Evolutionary conservation across 2,113 vertebrate genomes (phyloP).

Genomic region (Perca schrenkii): DNA sequence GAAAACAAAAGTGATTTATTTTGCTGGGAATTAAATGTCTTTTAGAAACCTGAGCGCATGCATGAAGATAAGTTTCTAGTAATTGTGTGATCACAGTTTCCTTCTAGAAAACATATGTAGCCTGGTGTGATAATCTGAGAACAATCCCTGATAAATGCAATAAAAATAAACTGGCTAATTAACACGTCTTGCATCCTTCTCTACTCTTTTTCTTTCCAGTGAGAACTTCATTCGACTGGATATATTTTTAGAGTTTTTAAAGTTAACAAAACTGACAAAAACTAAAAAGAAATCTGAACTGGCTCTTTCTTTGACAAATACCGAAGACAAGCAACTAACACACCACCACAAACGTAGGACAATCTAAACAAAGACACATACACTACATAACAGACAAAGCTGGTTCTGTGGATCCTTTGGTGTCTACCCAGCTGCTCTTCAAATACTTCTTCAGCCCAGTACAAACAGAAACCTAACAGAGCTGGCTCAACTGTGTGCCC

Average conservation of each 20-base stretch:
- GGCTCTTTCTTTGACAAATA: background rate
- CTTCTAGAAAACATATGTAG: background rate
- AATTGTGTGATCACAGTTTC: slow-evolving; percentile 18
- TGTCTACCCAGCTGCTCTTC: slow-evolving; percentile 29
- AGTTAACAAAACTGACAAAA: background rate
- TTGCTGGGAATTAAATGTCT: background rate
- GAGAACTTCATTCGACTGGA: background rate
- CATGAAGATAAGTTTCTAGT: background rate
- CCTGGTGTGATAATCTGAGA: slow-evolving; percentile 1
- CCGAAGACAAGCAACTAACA: background rate
- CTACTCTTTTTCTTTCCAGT: background rate
- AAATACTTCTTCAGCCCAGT: slow-evolving; percentile 22
- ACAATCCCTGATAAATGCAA: background rate
- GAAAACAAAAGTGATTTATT: background rate
- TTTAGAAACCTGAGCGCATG: background rate
- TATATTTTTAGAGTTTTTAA: background rate
- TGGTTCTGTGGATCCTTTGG: background rate
- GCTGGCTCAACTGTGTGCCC: slow-evolving; percentile 19
- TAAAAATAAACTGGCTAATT: background rate
- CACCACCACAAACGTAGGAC: background rate
- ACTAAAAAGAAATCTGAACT: background rate
- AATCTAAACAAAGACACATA: background rate
- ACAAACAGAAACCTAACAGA: slow-evolving; percentile 28
- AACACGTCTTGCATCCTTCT: background rate
- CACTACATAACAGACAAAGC: background rate